These are phyloP conservation scores for Campoplex capitator DNA, from an alignment of 2,888 invertebrate genomes.

Conservation along the genomic window DNA sequence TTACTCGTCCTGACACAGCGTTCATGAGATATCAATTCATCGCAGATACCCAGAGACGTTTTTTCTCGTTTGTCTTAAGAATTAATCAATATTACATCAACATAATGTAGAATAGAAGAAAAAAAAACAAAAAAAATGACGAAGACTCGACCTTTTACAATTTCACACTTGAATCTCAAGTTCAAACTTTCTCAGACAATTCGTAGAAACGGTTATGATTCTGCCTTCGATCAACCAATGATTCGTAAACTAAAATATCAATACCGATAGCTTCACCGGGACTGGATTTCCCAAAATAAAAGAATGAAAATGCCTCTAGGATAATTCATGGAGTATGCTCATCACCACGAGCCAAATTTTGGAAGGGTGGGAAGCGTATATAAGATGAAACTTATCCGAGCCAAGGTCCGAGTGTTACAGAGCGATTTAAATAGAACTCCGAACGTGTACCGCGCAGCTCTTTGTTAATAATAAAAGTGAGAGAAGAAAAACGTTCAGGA, in stretches of 20 bases:
- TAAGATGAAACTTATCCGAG: background rate
- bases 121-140: background rate
- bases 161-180: background rate
- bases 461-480: background rate
- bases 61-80: background rate
- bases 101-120: background rate
- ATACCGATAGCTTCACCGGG: background rate
- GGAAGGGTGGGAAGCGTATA: conserved; percentile 17
- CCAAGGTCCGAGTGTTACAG: conserved; percentile 2
- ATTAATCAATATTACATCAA: background rate
- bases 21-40: background rate
- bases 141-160: background rate
- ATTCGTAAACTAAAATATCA: background rate
- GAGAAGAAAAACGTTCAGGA: background rate
- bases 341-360: background rate
- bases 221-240: background rate
- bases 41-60: background rate
- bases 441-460: background rate
- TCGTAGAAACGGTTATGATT: background rate
- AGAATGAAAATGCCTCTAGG: background rate
- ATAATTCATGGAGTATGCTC: conserved; percentile 7
- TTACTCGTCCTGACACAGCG: background rate
- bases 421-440: conserved; percentile 1
- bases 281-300: background rate
- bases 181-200: background rate